A percentile compares a stretch with the other conserved stretches of the same genome.
phyloP scores from a whole-genome alignment of 1,140 invertebrate genomes.

The Bombus consobrinus region DNA sequence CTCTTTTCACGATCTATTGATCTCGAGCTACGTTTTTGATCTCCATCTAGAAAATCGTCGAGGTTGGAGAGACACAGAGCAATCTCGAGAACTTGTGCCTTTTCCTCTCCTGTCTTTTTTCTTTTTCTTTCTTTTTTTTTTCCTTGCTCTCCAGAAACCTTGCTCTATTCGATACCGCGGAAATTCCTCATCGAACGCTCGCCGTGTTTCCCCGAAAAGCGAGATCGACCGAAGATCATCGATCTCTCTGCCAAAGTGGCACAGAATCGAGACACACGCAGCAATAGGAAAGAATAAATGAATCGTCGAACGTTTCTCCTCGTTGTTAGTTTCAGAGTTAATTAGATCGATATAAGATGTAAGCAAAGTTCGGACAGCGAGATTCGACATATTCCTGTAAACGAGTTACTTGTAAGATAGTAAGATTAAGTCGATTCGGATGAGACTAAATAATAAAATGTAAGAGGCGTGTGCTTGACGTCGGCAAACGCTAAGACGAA shows the following conservation, averaged over 20 bases:
- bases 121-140: not conserved
- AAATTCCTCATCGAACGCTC: not conserved
- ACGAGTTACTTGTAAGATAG: constrained; percentile 32
- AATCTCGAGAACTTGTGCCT: not conserved
- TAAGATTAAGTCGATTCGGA: not conserved
- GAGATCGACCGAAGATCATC: not conserved
- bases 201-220: not conserved
- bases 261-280: not conserved
- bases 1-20: not conserved
- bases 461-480: not conserved
- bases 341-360: constrained; percentile 40
- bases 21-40: not conserved
- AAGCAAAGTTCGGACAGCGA: not conserved
- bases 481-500: not conserved
- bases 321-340: constrained; percentile 42
- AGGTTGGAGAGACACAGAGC: not conserved
- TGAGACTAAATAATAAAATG: not conserved
- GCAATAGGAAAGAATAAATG: constrained; percentile 20
- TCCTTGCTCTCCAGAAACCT: rapidly evolving
- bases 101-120: not conserved
- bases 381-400: constrained; percentile 21
- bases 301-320: constrained; percentile 29
- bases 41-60: not conserved
- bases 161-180: not conserved
- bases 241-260: not conserved